Evolutionary conservation across 2,797 vertebrate species (phyloP), one percentile per base, ranked within the genome.

Genomic region (Kryptopterus vitreolus): DNA sequence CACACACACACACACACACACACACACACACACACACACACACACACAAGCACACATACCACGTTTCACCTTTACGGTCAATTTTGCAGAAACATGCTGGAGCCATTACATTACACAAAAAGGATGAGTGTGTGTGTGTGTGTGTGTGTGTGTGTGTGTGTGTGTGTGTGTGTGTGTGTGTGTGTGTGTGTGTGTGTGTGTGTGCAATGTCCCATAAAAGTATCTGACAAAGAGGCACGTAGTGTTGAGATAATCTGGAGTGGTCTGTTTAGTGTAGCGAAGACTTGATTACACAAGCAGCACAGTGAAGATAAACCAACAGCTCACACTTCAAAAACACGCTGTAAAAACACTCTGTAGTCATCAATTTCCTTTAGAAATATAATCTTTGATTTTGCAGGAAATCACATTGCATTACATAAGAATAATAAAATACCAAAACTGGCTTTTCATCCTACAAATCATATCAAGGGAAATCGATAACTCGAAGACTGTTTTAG

Each of bases 71-170:
- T 43, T 43, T 29, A 35, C 7, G 13, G 55, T 48, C 46, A 55
- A 69, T 78, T 48, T 16, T 22, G 29, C 53, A 26, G 33, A 16
- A 81, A 81, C 79, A 75, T 81, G 79, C 53, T 76, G 79, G 46
- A 81, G 52, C 26, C 22, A 69, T 76, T 69, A 76, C 16, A 59
- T 20, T 66, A 7, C 57, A 74, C 57, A 74, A 22, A 57, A 38
- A 15, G 10, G 2, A 48, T 43, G 89, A 90, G 91, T 91, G 90
- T 88, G 77, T 81, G 29, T 24, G 15, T 18, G 22, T 7, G 66
- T 48, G 66, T 48, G 38, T 18, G 68, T 52, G 46, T 29, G 76
- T 68, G 76, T 43, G 48, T 74, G 48, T 61, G 26, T 55, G 15
- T 77, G 50, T 52, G 65, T 24, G 29, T 61, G 29, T 61, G 52